Percentiles rank a stretch among this genome's conserved stretches.
These are phyloP conservation scores for Antheraea yamamai DNA, from an alignment of 2,888 invertebrate genomes.

Conservation along the genomic window DNA sequence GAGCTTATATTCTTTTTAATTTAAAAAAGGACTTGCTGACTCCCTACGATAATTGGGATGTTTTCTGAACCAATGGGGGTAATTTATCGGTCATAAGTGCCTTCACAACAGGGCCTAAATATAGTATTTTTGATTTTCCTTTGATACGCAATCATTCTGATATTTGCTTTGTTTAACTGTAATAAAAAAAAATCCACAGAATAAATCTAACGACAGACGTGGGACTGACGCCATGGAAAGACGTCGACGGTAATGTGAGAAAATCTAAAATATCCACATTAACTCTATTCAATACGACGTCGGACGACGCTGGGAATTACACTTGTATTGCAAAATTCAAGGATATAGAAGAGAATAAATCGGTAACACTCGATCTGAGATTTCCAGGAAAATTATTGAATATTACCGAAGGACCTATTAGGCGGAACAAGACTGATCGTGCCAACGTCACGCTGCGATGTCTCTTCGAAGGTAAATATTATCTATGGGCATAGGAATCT, in stretches of 20 bases:
- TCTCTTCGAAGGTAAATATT: conserved; percentile 63
- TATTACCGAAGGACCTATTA: conserved; percentile 46
- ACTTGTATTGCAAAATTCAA: conserved; percentile 51
- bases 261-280: conserved; percentile 51
- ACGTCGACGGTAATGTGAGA: conserved; percentile 49
- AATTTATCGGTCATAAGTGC: too few species aligned
- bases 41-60: too few species aligned
- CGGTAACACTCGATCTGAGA: conserved; percentile 48
- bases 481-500: background rate
- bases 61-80: too few species aligned
- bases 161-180: background rate
- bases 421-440: conserved; percentile 44
- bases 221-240: conserved; percentile 37
- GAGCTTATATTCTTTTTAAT: too few species aligned
- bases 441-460: conserved; percentile 54
- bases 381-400: conserved; percentile 52
- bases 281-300: conserved; percentile 49
- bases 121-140: too few species aligned
- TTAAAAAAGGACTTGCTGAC: too few species aligned
- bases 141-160: background rate
- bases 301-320: conserved; percentile 62
- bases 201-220: conserved; percentile 42
- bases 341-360: conserved; percentile 33
- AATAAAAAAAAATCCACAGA: conserved; percentile 38
- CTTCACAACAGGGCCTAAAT: too few species aligned